Evolutionary conservation across 1,140 invertebrate genomes (phyloP), one percentile per base, ranked within the genome.

Genomic region (Asobara japonica): DNA sequence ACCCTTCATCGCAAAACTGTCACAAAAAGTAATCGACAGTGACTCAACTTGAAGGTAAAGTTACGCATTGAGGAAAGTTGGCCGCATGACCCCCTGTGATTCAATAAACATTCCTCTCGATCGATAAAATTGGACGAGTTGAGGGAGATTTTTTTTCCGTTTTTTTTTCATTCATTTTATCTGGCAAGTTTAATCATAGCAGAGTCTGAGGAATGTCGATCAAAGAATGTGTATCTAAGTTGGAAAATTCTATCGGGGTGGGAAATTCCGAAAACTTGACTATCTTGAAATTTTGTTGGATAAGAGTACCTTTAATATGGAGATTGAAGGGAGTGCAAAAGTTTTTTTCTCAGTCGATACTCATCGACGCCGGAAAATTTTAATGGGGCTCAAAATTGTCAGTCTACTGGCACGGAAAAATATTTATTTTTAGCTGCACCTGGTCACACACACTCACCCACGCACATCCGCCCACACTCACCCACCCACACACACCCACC

Each of bases 101-200:
- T 71, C 64, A 71, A 71, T 71, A 71, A 71, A 71, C 56, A 71
- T 71, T 64, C 69, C 20, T 48, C 29, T 25, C n/a, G 11, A 56
- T 56, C 51, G 51, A 56, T 20, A 6, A 56, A 27, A 22, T 4
- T 3, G 2, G 22, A 13, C 6, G 22, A 45, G 41, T 5, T 16
- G n/a, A 45, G 6, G 31, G 31, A 6, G 11, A 11, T 36, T 36
- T 36, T 36, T 11, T 36, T 36, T 36, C 11, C 11, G 11, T 11
- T 36, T 36, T 36, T 11, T 6, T 36, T 36, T 36, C 31, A 11
- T 36, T 36, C 31, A 6, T 36, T 36, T 11, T 36, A n/a, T n/a
- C n/a, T n/a, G n/a, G n/a, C n/a, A 56, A 56, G 6, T 56, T 56
- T 56, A 56, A 56, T 56, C 18, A 56, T 27, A 56, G 20, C 51